Conservation (phyloP, 2,888 invertebrate species). For the Nesidiocoris tenuis region DNA sequence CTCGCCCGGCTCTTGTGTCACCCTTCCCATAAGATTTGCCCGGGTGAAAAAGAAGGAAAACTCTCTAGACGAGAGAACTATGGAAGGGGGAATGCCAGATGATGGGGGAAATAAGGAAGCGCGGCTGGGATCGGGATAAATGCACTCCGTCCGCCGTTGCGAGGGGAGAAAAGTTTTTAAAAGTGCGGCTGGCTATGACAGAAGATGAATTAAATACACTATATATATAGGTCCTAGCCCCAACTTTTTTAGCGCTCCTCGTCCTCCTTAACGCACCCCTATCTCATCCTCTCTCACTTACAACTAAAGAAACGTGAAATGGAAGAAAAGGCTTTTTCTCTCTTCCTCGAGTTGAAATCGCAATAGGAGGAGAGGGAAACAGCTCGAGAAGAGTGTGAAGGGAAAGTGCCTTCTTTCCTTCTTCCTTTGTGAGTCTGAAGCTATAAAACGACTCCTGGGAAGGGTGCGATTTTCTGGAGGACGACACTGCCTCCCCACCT, state of each 20-base stretch:
- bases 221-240: constrained; percentile 25
- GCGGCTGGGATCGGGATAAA: constrained; percentile 6
- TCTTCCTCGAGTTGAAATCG: background rate
- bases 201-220: constrained; percentile 43
- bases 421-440: constrained; percentile 40
- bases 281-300: background rate
- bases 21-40: background rate
- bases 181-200: constrained; percentile 40
- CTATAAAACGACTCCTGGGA: constrained; percentile 29
- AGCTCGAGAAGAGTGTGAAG: background rate
- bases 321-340: constrained; percentile 29
- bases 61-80: background rate
- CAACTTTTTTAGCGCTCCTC: background rate
- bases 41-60: background rate
- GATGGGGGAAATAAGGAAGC: background rate
- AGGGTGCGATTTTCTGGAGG: constrained; percentile 5
- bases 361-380: background rate
- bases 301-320: background rate
- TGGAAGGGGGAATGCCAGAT: background rate
- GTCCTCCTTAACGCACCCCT: background rate
- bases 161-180: constrained; percentile 36
- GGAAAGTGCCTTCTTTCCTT: constrained; percentile 28
- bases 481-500: constrained; percentile 24
- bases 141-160: constrained; percentile 6
- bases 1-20: background rate